Evolutionary conservation across 2,888 invertebrate genomes (phyloP), one percentile per base, ranked within the genome.

Genomic region (Tenthredo scrophulariae): DNA sequence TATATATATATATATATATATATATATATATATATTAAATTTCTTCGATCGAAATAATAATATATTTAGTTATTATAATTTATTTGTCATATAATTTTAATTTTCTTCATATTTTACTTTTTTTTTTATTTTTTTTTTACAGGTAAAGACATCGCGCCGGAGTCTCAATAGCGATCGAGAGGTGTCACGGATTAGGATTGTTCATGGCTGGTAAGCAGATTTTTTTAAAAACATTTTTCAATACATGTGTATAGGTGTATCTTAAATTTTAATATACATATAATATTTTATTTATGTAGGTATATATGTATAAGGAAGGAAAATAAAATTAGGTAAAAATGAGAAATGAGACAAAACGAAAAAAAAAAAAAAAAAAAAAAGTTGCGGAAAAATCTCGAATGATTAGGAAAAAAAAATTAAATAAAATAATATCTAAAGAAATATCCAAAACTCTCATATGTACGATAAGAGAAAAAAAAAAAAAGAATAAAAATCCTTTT

Each of bases 171-270:
- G 22, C 67, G 46, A 83, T 83, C 43, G 46, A 46, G 67, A 67
- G 65, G 26, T 83, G 67, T 67, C 26, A 83, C 43, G 37, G 15
- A 46, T 46, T 46, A 83, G 37, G 62, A 46, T 67, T 26, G 43
- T 83, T 83, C 82, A 83, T 83, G 82, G 82, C 82, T 83, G 82
- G 82, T 83, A 46, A 83, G 82, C 67, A 18, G 7, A 18, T 43
- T 40, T 10, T 58, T 58, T 22, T 58, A 6, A 2, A 15, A 46
- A 46, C 54, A 54, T 54, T 54, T 54, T 58, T 22, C 4, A 9
- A 50, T 50, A 46, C 15, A 75, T n/a, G n/a, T n/a, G n/a, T n/a
- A n/a, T n/a, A n/a, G n/a, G n/a, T n/a, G n/a, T n/a, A n/a, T n/a
- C n/a, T n/a, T n/a, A n/a, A n/a, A n/a, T n/a, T n/a, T 29, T 2